Evolutionary conservation across 2,113 vertebrate genomes (phyloP).

Genomic region (Pelvicachromis taeniatus): DNA sequence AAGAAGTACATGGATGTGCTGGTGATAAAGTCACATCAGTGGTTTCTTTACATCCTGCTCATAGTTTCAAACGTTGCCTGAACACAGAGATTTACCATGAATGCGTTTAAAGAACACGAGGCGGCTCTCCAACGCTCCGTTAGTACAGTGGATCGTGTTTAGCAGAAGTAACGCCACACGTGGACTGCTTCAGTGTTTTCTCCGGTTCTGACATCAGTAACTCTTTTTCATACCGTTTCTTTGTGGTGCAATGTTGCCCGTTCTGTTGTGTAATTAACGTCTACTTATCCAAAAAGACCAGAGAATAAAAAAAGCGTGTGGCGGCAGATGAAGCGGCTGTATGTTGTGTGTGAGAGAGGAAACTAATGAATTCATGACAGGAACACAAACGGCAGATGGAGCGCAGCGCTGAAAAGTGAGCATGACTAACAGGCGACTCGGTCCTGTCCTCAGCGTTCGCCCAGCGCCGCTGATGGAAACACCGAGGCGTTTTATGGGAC

Average conservation of each 20-base stretch:
- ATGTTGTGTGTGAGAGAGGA: neutral
- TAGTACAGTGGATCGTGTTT: fast-evolving
- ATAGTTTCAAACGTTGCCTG: no score
- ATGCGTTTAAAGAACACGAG: no score
- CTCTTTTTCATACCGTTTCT: neutral
- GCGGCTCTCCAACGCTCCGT: neutral
- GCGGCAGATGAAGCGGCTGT: neutral
- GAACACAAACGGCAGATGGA: neutral
- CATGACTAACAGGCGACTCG: neutral
- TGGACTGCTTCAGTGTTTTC: neutral
- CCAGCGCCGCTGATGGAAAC: neutral
- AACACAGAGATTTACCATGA: no score
- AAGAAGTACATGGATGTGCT: neutral
- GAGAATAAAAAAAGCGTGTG: neutral
- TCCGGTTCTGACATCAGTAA: neutral
- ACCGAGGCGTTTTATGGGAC: neutral
- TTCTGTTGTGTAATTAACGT: neutral
- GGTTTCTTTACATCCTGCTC: no score
- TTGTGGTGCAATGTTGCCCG: neutral
- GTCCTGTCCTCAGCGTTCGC: neutral
- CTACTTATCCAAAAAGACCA: neutral
- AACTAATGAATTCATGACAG: neutral
- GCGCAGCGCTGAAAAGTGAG: neutral
- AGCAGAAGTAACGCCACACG: neutral
- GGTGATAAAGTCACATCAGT: no score